A percentile compares a stretch with the other conserved stretches of the same genome.
phyloP scores from a whole-genome alignment of 2,113 vertebrate genomes.

The Vulpes vulpes region DNA sequence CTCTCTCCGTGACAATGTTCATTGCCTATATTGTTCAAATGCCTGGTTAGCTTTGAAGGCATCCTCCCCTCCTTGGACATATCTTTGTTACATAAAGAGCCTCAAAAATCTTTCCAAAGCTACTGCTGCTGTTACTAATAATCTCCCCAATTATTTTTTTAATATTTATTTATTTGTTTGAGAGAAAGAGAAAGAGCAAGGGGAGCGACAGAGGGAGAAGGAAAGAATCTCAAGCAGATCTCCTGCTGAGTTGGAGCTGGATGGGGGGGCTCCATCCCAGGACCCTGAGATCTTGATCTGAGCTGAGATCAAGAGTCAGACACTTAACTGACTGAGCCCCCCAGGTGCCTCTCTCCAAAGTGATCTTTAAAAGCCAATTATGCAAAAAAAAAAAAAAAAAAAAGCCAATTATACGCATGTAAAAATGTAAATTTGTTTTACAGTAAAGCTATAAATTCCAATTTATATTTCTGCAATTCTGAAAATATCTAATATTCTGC shows the following conservation, averaged over 20 bases:
- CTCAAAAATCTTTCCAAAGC: slow-evolving; percentile 43
- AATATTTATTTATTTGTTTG: not conserved
- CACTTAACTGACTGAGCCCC: not conserved
- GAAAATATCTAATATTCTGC: slow-evolving; percentile 34
- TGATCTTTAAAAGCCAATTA: not conserved
- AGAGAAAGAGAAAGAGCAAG: not conserved
- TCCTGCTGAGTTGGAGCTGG: not conserved
- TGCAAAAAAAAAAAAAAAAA: not conserved
- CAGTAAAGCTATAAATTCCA: not conserved
- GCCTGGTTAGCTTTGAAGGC: not conserved
- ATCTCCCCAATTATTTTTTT: not conserved
- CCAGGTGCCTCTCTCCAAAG: not conserved
- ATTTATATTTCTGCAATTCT: slow-evolving; percentile 16
- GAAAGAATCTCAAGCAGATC: not conserved
- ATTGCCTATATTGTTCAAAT: not conserved
- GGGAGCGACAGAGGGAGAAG: not conserved
- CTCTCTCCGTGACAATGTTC: not conserved
- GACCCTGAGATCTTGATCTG: not conserved
- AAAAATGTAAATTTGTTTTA: slow-evolving; percentile 48
- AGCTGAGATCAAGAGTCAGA: not conserved
- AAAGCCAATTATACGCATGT: not conserved
- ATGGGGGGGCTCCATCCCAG: not conserved
- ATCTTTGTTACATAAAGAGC: not conserved
- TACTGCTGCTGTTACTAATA: not conserved
- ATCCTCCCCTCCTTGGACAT: not conserved